phyloP scores from a whole-genome alignment of 2,888 invertebrate genomes.

The Polyommatus icarus region DNA sequence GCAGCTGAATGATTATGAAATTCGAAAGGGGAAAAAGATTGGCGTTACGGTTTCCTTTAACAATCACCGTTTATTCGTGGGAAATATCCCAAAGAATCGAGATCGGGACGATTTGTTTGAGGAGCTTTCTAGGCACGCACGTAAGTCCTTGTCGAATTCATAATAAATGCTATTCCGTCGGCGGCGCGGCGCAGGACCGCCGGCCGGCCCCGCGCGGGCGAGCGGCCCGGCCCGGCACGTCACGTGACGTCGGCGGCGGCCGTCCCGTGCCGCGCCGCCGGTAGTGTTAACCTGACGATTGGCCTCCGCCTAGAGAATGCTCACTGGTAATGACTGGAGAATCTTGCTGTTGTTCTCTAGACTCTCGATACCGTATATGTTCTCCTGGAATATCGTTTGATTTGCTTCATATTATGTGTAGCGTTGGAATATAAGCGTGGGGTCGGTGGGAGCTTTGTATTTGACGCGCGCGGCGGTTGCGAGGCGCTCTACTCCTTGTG shows the following conservation, averaged over 20 bases:
- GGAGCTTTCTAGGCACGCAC: constrained; percentile 99
- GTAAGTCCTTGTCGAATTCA: constrained; percentile 91
- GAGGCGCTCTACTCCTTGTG: constrained; percentile 53
- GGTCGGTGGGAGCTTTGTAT: constrained; percentile 70
- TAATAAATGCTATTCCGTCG: constrained; percentile 74
- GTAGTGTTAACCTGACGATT: constrained; percentile 59
- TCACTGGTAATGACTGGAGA: constrained; percentile 77
- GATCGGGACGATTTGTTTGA: constrained; percentile 99
- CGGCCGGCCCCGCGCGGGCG: constrained; percentile 40
- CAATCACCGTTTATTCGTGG: constrained; percentile 99
- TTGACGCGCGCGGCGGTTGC: constrained; percentile 47
- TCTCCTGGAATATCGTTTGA: constrained; percentile 78
- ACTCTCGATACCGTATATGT: constrained; percentile 73
- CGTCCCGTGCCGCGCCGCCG: constrained; percentile 42
- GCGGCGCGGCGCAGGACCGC: constrained; percentile 48
- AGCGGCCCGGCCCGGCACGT: constrained; percentile 47
- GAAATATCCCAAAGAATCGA: constrained; percentile 99
- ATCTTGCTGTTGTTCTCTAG: constrained; percentile 76
- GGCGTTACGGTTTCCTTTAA: constrained; percentile 99
- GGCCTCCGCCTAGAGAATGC: constrained; percentile 76
- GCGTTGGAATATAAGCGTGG: constrained; percentile 63
- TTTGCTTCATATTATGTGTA: constrained; percentile 73
- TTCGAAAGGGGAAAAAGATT: constrained; percentile 99
- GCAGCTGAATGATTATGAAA: constrained; percentile 99
- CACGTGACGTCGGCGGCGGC: constrained; percentile 42